Evolutionary conservation across 2,797 vertebrate species (phyloP).

Genomic region (Anas bernieri): DNA sequence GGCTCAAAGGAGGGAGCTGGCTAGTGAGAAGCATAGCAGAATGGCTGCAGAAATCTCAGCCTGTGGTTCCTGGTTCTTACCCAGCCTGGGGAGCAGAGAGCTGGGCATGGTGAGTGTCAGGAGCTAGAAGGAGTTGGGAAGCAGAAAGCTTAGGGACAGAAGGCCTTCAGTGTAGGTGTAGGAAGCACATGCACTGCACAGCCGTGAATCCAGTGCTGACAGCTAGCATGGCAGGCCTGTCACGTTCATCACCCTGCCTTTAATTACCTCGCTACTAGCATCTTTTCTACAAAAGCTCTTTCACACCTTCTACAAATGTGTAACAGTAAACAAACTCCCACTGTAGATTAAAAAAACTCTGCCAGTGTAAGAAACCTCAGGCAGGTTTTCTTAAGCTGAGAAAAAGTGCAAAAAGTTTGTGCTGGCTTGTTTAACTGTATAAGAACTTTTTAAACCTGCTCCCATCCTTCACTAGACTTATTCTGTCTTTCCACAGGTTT

Average conservation of each 20-base stretch:
- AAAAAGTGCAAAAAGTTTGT: background rate
- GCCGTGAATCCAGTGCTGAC: background rate
- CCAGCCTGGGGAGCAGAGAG: background rate
- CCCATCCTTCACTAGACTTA: background rate
- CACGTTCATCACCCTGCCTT: conserved; percentile 8
- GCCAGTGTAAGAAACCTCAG: background rate
- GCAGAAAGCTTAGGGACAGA: background rate
- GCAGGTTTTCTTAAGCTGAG: background rate
- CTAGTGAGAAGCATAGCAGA: background rate
- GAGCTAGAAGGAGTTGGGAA: background rate
- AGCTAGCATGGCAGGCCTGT: background rate
- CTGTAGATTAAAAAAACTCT: background rate
- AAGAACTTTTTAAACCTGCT: background rate
- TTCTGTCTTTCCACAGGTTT: background rate
- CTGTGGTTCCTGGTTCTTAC: background rate
- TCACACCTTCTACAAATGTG: conserved; percentile 63
- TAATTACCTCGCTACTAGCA: conserved; percentile 21
- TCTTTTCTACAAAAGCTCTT: conserved; percentile 60
- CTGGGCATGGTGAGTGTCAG: rapidly evolving
- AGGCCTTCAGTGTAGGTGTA: background rate
- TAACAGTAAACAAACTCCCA: conserved; percentile 65
- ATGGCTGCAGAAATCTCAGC: background rate
- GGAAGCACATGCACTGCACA: background rate
- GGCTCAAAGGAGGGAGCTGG: background rate
- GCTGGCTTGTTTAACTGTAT: background rate